phyloP scores from a whole-genome alignment of 2,888 invertebrate species.

The Nezara viridula region DNA sequence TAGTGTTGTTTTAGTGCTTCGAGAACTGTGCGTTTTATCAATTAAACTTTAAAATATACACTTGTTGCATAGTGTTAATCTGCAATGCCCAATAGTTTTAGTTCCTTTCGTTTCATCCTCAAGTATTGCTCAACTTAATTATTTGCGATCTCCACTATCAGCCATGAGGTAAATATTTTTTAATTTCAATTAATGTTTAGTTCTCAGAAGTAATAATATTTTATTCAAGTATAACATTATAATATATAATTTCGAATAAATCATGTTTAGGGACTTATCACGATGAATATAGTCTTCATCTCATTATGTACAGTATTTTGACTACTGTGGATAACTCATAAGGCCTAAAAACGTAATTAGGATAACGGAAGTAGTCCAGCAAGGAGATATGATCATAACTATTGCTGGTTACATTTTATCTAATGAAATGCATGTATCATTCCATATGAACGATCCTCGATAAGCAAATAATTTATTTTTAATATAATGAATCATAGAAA shows the following conservation, averaged over 20 bases:
- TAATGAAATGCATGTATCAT: no score
- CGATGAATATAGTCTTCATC: neutral
- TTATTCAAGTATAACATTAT: no score
- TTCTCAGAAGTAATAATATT: no score
- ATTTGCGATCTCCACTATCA: neutral
- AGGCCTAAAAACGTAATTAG: neutral
- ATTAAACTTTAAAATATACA: neutral
- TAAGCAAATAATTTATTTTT: no score
- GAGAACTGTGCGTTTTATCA: neutral
- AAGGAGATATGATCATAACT: no score
- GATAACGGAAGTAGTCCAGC: neutral
- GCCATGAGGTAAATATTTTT: neutral
- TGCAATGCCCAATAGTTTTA: neutral
- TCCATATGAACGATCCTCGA: no score
- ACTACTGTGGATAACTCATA: no score
- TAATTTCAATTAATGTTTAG: neutral
- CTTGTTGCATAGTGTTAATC: neutral
- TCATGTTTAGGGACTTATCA: neutral
- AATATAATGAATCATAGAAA: no score
- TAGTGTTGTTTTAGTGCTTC: neutral
- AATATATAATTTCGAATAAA: no score
- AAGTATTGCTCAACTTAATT: neutral
- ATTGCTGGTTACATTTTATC: no score
- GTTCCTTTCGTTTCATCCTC: neutral
- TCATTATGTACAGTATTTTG: no score